Base-by-base conservation (phyloP, 2,797 vertebrate genomes). In the Oreonectes daqikongensis region DNA sequence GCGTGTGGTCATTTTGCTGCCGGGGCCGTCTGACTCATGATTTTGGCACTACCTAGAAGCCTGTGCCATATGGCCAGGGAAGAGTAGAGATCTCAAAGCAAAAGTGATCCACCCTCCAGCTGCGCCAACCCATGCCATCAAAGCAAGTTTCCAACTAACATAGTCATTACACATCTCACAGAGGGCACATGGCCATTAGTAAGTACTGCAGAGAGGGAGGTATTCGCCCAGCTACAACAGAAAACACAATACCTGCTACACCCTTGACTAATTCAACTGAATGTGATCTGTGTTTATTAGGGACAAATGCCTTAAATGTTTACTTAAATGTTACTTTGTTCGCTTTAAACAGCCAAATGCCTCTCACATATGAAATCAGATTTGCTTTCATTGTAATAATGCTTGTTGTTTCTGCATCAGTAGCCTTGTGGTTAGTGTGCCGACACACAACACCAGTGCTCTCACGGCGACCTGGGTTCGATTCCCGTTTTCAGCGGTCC, bases 1-100 rank as follows among this genome's bases (percentile, higher is more conserved):
- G 24, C 26, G 53, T 18, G 53, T 64, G 70, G 50, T 40, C 26
- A 81, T 82, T 83, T 79, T 67, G 46, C 77, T 77, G 82, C 38
- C 8, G 55, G 74, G 72, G n/a, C 42, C 78, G 81, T 69, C 74
- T 65, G 71, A 77, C 72, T 38, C 44, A 67, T 38, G 18, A 30
- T 24, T 79, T 60, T 71, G 72, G 72, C 60, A 66, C 66, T 30
- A 50, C 9, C 42, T 53, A 28, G 42, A 66, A 50, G 46, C 67
- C 46, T 26, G 38, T 72, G 71, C 71, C 78, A 80, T 78, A 80
- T 76, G 72, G 75, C 59, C 0, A 30, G 42, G 68, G 42, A 24
- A 72, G 11, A 35, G 81, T 72, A 30, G 64, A 71, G 38, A 75
- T 44, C 67, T 57, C 68, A 64, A 28, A 40, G 63, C 64, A 61